Evolutionary conservation across 2,797 vertebrate species (phyloP).

Genomic region (Diglossa cyanea): DNA sequence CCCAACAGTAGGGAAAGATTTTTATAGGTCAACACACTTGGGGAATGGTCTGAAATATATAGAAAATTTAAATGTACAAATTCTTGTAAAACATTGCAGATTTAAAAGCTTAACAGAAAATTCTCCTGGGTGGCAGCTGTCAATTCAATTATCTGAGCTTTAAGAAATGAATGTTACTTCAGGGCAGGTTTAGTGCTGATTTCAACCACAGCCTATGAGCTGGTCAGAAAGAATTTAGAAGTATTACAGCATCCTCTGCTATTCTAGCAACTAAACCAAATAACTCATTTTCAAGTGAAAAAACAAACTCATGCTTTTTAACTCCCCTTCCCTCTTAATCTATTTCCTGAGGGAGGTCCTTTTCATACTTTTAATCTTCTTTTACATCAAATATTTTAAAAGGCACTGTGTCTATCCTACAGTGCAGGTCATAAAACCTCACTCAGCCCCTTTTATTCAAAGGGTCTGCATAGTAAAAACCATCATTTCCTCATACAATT

Average conservation of each 20-base stretch:
- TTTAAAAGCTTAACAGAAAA: background rate
- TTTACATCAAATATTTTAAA: background rate
- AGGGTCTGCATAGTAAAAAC: background rate
- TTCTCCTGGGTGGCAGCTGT: background rate
- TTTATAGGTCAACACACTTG: background rate
- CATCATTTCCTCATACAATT: background rate
- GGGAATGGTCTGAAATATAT: accelerated
- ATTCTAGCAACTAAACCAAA: background rate
- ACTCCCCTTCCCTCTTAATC: background rate
- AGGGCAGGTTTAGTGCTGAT: background rate
- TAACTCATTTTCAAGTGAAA: background rate
- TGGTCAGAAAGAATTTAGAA: background rate
- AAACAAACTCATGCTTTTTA: background rate
- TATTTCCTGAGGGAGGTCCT: background rate
- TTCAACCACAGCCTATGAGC: background rate
- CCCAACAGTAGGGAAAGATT: background rate
- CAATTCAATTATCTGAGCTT: background rate
- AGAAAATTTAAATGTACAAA: background rate
- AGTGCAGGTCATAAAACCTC: background rate
- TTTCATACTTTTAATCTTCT: background rate
- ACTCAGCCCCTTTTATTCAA: accelerated
- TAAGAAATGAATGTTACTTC: background rate
- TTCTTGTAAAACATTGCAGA: background rate
- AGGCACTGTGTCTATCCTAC: background rate
- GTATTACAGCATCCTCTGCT: background rate